These are phyloP conservation scores for Cryptus armator DNA, from an alignment of 2,888 invertebrate genomes.

Conservation along the genomic window DNA sequence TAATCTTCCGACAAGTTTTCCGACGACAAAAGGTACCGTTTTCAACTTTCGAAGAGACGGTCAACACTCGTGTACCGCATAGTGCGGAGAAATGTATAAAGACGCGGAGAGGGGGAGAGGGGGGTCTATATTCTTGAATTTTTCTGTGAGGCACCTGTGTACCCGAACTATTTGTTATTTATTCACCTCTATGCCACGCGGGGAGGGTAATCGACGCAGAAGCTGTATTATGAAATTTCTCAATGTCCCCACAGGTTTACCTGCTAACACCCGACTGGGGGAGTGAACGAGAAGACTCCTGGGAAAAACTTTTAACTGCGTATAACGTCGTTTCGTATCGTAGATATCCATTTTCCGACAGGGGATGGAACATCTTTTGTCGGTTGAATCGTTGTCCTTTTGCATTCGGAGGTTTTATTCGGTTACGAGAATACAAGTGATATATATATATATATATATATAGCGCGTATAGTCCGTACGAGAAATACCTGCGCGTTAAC, in stretches of 20 bases:
- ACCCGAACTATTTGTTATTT: conserved; percentile 77
- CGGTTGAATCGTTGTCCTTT: conserved; percentile 22
- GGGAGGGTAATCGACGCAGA: conserved; percentile 63
- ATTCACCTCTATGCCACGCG: conserved; percentile 68
- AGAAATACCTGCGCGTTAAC: conserved; percentile 38
- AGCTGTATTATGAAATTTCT: conserved; percentile 74
- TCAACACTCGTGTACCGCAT: conserved; percentile 10
- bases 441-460: not conserved
- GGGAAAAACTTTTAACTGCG: not conserved
- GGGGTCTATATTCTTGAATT: conserved; percentile 61
- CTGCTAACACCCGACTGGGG: conserved; percentile 52
- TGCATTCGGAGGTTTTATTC: conserved; percentile 45
- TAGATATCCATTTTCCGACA: conserved; percentile 35
- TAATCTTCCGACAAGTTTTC: not conserved
- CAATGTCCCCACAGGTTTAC: conserved; percentile 64
- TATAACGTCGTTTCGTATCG: not conserved
- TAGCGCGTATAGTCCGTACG: not conserved
- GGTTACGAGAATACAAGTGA: not conserved
- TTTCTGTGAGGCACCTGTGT: conserved; percentile 81
- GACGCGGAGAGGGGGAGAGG: not conserved
- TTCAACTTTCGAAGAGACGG: conserved; percentile 13
- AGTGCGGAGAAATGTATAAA: conserved; percentile 37
- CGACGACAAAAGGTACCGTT: conserved; percentile 29
- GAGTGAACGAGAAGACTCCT: conserved; percentile 60
- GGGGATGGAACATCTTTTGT: conserved; percentile 18